A percentile compares a stretch with the other conserved stretches of the same genome.
Evolutionary conservation across 2,888 invertebrate genomes (phyloP).

Genomic region (Sinhomidia bicolor): DNA sequence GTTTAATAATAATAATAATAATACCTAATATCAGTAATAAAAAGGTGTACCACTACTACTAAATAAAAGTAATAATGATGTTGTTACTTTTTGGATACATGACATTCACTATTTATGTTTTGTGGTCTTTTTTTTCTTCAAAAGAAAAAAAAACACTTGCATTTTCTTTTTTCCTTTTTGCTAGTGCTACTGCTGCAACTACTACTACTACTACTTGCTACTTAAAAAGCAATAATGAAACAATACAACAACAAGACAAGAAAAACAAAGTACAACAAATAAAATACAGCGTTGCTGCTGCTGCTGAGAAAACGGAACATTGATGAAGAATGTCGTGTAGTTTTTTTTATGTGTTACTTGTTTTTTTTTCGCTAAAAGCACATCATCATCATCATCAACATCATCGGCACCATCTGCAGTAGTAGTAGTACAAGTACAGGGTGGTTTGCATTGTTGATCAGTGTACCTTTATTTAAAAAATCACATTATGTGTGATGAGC

Average conservation of each 20-base stretch:
- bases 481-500: too few relatives aligned
- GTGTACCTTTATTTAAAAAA: not conserved
- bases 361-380: not conserved
- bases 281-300: too few relatives aligned
- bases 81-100: not conserved
- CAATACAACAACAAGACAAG: not conserved
- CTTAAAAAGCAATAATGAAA: slow-evolving; percentile 16
- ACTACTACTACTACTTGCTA: too few relatives aligned
- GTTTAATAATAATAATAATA: not conserved
- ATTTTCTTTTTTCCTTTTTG: too few relatives aligned
- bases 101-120: not conserved
- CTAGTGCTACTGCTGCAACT: too few relatives aligned
- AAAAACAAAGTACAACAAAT: not conserved
- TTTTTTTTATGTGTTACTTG: not conserved
- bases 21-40: too few relatives aligned
- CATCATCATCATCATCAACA: too few relatives aligned
- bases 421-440: not conserved
- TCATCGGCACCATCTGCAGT: too few relatives aligned
- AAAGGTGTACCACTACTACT: not conserved
- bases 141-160: not conserved
- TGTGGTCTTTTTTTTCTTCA: not conserved
- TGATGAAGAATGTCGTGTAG: not conserved
- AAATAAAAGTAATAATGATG: slow-evolving; percentile 12
- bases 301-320: not conserved
- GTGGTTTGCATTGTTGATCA: not conserved